These are phyloP conservation scores for Antidorcas marsupialis DNA, from an alignment of 2,113 vertebrate species.

Conservation along the genomic window DNA sequence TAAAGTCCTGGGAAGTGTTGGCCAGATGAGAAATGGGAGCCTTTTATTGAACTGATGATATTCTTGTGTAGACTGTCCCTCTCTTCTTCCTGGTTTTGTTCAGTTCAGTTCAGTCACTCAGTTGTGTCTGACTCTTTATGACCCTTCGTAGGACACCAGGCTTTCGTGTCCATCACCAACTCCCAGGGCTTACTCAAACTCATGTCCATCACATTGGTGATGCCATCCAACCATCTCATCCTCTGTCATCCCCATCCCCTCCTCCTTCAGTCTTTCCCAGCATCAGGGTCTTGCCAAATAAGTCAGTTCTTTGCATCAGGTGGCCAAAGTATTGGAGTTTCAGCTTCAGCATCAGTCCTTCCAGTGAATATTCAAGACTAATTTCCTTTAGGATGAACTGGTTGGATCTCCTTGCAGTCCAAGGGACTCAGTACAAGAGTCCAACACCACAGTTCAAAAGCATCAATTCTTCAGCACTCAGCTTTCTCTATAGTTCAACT, in stretches of 20 bases:
- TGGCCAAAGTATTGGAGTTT: neutral
- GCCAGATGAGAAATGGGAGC: neutral
- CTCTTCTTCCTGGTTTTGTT: neutral
- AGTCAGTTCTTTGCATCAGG: neutral
- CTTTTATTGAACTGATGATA: neutral
- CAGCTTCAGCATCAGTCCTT: neutral
- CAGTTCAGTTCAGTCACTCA: neutral
- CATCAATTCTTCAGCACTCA: neutral
- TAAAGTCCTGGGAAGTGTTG: neutral
- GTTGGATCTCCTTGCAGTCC: neutral
- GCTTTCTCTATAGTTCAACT: neutral
- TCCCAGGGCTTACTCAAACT: neutral
- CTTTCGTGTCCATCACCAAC: neutral
- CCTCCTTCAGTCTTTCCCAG: neutral
- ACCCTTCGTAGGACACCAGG: neutral
- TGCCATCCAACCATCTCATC: neutral
- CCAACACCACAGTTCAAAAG: neutral
- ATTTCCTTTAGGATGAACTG: neutral
- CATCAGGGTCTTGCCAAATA: neutral
- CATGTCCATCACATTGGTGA: accelerated
- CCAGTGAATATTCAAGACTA: neutral
- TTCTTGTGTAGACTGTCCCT: neutral
- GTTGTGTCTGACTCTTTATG: neutral
- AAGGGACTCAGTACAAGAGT: neutral
- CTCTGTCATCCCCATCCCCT: neutral